Evolutionary conservation across 2,888 invertebrate species (phyloP), one percentile per base, ranked within the genome.

Genomic region (Chloroclysta siterata): DNA sequence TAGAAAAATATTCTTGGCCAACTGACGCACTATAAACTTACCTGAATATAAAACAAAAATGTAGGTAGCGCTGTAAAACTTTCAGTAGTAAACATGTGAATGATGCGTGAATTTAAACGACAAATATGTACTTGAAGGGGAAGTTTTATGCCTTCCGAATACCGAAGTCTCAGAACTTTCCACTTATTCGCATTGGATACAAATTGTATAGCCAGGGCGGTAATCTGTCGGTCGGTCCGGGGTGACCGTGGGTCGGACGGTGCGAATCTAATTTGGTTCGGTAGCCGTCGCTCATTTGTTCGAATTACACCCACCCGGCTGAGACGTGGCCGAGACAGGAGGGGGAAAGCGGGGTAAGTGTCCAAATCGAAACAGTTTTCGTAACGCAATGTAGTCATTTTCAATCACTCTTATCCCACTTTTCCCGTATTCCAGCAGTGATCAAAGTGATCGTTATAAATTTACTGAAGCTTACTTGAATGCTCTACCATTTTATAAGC

Each of bases 241-340:
- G 65, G 76, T 78, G 78, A 60, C 60, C 65, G 89, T 57, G 63
- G 52, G 66, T 61, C 60, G 58, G 53, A 56, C 64, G 58, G 65
- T 88, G 87, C 89, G 83, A 94, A 94, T 94, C 94, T 94, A 94
- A 95, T 94, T 94, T 94, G 93, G 94, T 93, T 93, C 91, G 89
- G 89, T 90, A 90, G 93, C 90, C 91, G 88, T 89, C 90, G 93
- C 94, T 94, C 94, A 95, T 95, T 95, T 94, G 94, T 94, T 94
- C 94, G 77, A 76, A 82, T 82, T 82, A 82, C 77, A 74, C 75
- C 76, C 36, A 39, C 36, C 76, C 74, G 65, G 67, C 77, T 63
- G 72, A 78, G 79, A 79, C 80, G 76, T 73, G 77, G 68, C 70
- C 73, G 74, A 65, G 70, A 63, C 66, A 65, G 58, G 47, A 42